A percentile compares a stretch with the other conserved stretches of the same genome.
Evolutionary conservation across 2,888 invertebrate species (phyloP).

Genomic region (Blastobasis adustella): DNA sequence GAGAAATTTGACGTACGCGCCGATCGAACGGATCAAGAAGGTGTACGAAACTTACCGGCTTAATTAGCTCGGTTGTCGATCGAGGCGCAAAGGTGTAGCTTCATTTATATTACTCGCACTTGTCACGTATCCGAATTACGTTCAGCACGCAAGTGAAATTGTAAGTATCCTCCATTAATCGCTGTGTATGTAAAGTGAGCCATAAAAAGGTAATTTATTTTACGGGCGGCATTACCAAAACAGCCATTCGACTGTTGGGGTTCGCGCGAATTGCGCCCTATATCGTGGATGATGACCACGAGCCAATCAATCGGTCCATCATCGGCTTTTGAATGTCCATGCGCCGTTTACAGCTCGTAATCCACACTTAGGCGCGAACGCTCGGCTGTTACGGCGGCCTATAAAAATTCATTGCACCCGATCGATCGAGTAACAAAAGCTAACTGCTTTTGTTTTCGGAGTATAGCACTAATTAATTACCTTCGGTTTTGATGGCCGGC

Average conservation of each 20-base stretch:
- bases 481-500: not conserved
- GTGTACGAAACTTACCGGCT: not conserved
- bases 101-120: no score
- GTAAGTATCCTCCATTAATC: no score
- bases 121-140: no score
- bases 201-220: no score
- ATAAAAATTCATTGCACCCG: slow-evolving; percentile 44
- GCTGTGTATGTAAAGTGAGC: no score
- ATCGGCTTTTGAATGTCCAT: slow-evolving; percentile 50
- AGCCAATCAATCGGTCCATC: slow-evolving; percentile 42
- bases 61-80: not conserved
- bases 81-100: no score
- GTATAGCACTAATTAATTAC: slow-evolving; percentile 2
- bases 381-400: slow-evolving; percentile 29
- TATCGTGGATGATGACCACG: not conserved
- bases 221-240: no score
- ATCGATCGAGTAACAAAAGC: not conserved
- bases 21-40: not conserved
- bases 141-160: no score
- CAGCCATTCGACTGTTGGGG: no score
- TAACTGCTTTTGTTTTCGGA: slow-evolving; percentile 21
- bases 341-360: slow-evolving; percentile 58
- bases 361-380: slow-evolving; percentile 46
- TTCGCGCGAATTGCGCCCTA: no score
- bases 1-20: slow-evolving; percentile 6